Evolutionary conservation across 92 coral and sea anemone species (phyloP), one percentile per base, ranked within the genome.

Genomic region (Siderastrea radians): DNA sequence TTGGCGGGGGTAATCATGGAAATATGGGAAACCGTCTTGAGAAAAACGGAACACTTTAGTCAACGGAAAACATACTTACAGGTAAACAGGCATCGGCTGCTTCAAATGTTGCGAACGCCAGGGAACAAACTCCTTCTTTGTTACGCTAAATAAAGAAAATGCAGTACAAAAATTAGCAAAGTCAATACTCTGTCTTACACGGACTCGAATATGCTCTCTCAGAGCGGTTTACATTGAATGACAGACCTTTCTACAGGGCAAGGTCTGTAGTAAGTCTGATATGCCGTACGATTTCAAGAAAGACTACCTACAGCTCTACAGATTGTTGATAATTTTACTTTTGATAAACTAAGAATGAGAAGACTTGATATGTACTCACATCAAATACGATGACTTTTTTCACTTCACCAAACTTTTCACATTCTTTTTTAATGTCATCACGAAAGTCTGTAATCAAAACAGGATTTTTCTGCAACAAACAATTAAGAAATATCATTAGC

Each of bases 381-480:
- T 97, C 99, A 79, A 97, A 97, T 9, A 97, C 98, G 53, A 97
- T 97, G 50, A 97, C 97, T 91, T 97, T 97, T 74, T 94, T 90
- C 69, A 97, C 99, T 63, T 90, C 97, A 14, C 99, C 99, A 84
- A 90, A 97, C 84, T 94, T 97, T 85, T 95, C 98, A 95, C 99
- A 97, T 83, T 97, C 99, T 43, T 89, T 74, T 73, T 91, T 90
- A 7, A 97, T 90, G 89, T 95, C 99, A 85, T 95, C 93, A 2
- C 95, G 93, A 13, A 95, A 79, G 67, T 92, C 95, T 49, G 95
- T 81, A 55, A 97, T 79, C 67, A 84, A 82, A 14, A 85, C 49
- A 16, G 99, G 99, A 67, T 95, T 92, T 92, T 89, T 95, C 99
- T 97, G 86, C 53, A 65, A 65, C 26, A 53, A 73, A 52, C 7